Evolutionary conservation across 2,113 vertebrate genomes (phyloP), one percentile per base, ranked within the genome.

Genomic region (Acanthochromis polyacanthus): DNA sequence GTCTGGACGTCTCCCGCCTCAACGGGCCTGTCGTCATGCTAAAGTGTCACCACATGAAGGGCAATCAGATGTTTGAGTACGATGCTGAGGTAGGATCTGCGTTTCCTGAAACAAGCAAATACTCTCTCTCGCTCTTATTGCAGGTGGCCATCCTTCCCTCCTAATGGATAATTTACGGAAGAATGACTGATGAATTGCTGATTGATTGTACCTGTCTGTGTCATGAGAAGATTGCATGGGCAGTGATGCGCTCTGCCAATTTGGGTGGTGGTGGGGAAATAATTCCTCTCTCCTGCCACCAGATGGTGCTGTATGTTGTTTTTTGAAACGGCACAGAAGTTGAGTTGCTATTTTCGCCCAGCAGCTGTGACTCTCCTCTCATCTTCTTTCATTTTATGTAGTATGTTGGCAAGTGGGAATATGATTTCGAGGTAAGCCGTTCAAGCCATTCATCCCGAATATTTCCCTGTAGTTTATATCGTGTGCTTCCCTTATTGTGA

Each of bases 61-160:
- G 98, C 43, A 99, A 99, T 92, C 98, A 99, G 93, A 96, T 99
- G 89, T 99, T 99, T 93, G 97, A 99, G 69, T 99, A 99, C n/a
- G 97, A 99, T 36, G 95, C 97, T 0, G 97, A 99, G 98, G 98
- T 99, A 96, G 6, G 87, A 75, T 56, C 32, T 23, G 1, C 22
- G 50, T 25, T 50, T 48, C 43, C 20, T 14, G 7, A 3, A 45
- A 30, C 11, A 19, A 28, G 46, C 63, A 60, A 23, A 74, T 56
- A 68, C 36, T 67, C 67, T n/a, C n/a, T n/a, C n/a, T n/a, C n/a
- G 53, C 15, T 46, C 17, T 69, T 55, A 15, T 32, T 75, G 51
- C 22, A 52, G 60, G 28, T 4, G 1, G 32, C 40, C 45, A 8
- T 28, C 30, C 2, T 22, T 60, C 3, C 17, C 19, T 50, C 52